Base-by-base conservation (phyloP, 2,888 invertebrate species). In the Patella caerulea region DNA sequence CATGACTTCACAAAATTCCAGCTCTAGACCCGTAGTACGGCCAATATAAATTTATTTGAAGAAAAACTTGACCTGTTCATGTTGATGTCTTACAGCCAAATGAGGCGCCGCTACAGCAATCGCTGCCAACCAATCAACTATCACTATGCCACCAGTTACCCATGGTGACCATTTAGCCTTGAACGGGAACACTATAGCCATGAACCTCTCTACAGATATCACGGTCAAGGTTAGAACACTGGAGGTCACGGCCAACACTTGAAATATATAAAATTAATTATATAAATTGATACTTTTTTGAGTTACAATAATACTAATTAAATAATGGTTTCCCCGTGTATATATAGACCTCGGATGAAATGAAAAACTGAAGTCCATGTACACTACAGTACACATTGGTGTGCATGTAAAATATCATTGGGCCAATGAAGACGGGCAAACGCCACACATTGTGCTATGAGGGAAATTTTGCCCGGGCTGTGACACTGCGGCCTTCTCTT, bases 131-230 rank as follows among this genome's bases (percentile, higher is more conserved):
- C 88, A 88, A n/a, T 85, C 84, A 3, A 81, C 74, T 0, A 79
- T 71, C 7, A 88, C 85, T 9, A 86, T 78, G 1, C 84, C 17
- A 2, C 75, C 78, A 0, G 84, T 84, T 3, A 74, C 73, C 9
- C 45, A 11, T 1, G 81, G 73, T 7, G 86, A 77, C 83, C 87
- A 83, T 59, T 86, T 84, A 2, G 79, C 84, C 59, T 81, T 84
- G 29, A 90, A 74, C 0, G 90, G 90, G 71, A 83, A 88, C 11
- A 90, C 86, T 19, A 89, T 88, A 45, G 89, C 88, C n/a, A 88
- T 81, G 78, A 88, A 89, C 24, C 90, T 79, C 72, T 90, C 89
- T 19, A 86, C 84, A 2, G 90, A 88, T 73, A 90, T 88, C 9
- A 85, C 84, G 0, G 88, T 88, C 75, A 90, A 74, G 15, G 86